Base-by-base conservation (phyloP, 2,113 vertebrate species). In the Trematomus loennbergii region DNA sequence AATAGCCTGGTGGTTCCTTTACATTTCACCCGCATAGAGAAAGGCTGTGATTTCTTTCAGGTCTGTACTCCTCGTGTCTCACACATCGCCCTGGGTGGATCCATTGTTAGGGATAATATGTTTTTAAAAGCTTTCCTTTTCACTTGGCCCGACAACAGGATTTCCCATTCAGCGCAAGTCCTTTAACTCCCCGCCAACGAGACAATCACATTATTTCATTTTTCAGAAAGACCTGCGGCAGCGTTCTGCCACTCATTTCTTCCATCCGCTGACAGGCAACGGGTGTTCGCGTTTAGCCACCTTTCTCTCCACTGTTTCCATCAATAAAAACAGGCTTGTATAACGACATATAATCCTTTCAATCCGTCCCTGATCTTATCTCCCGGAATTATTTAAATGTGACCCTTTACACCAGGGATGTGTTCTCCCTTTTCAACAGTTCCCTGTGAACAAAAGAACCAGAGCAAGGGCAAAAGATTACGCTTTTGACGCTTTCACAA, bases 91-190 rank as follows among this genome's bases (percentile, higher is more conserved):
- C 52, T 53, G 83, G 82, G 86, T 68, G 85, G 72, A 81, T 72
- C 75, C 75, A 83, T 92, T 93, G 86, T 91, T 79, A 40, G 64
- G 18, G 64, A 87, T 92, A 90, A 91, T 91, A 74, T 90, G 63
- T 87, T 91, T 87, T 87, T 89, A 87, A 87, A 85, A 91, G 82
- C 81, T 79, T 89, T 81, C 66, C 43, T 84, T 86, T 83, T 78
- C 69, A 68, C 61, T 69, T 72, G 64, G 46, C 61, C 74, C 3
- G 11, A 83, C 78, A 85, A 90, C 83, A 86, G 87, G 79, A 87
- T 66, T 87, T 62, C 17, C 84, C 65, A 86, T 87, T 90, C 86
- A 90, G 54, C 18, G 2, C 54, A 3, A 86, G 85, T 81, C 81
- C 77, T 88, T 90, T 83, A 87, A 80, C 66, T 81, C 66, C 48